Conservation (phyloP, 2,888 invertebrate species). For the Deilephila elpenor region DNA sequence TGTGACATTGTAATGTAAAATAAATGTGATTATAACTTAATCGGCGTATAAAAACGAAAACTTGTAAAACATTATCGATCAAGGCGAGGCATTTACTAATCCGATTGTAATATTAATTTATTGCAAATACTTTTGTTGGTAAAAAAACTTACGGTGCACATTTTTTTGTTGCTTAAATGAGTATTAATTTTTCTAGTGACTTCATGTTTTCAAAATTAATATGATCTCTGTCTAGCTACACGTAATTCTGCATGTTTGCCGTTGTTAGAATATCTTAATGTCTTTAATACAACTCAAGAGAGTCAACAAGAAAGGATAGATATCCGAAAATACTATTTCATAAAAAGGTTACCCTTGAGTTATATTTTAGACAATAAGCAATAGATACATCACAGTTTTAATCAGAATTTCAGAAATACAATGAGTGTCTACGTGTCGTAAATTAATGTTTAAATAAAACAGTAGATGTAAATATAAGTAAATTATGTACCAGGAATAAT, state of each 20-base stretch:
- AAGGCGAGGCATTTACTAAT: not conserved
- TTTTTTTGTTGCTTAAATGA: not conserved
- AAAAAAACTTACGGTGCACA: not conserved
- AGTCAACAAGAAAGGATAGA: not conserved
- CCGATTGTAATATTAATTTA: not conserved
- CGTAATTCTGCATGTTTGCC: not conserved
- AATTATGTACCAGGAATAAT: slow-evolving; percentile 36
- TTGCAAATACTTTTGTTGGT: not conserved
- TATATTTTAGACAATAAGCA: not conserved
- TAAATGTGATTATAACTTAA: not conserved
- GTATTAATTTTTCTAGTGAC: not conserved
- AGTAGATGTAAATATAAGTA: not conserved
- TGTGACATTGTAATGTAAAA: slow-evolving; percentile 1
- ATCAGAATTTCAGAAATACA: not conserved
- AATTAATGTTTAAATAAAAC: not conserved
- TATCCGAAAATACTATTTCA: not conserved
- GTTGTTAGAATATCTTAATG: not conserved
- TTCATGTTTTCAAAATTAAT: not conserved
- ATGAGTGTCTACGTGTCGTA: not conserved
- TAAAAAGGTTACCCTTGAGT: not conserved
- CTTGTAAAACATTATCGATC: not conserved
- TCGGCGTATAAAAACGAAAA: not conserved
- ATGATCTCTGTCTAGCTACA: not conserved
- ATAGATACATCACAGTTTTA: not conserved
- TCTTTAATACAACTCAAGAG: not conserved